Base-by-base conservation (phyloP, 2,113 vertebrate genomes). In the Pteruthius melanotis region DNA sequence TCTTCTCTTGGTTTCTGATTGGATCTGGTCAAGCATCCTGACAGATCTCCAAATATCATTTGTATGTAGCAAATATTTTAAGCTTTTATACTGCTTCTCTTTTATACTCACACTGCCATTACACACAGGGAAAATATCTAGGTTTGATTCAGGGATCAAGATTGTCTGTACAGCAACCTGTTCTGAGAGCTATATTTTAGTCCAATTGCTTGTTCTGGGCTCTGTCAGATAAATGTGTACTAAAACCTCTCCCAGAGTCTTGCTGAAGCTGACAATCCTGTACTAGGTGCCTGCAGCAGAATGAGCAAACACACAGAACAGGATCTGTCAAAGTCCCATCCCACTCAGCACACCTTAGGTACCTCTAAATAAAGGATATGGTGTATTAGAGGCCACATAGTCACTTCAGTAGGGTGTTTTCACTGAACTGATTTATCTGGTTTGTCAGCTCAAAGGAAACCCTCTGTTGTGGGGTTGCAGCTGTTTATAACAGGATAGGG, bases 351-450 rank as follows among this genome's bases (percentile, higher is more conserved):
- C 14, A 80, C 5, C 26, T 39, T 12, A 35, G 39, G 21, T 39
- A 42, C 10, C 21, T 72, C 45, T 56, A 7, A 66, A 49, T 40
- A 49, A 44, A 42, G 14, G 21, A 16, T 59, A 70, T 82, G 59
- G n/a, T 68, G 23, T 49, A 8, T 66, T 54, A 28, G 65, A 90
- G 37, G 30, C 45, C 27, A 14, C 6, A 3, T 3, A 33, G 50
- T 33, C 16, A 30, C 49, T 71, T 71, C 20, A 71, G 30, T 33
- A 11, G 6, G 24, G 27, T 23, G 5, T 15, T 84, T 77, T 65
- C 3, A 3, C 23, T 3, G 2, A 49, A 35, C 7, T 18, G 40
- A 16, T 59, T 3, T 10, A 27, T 44, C 23, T 0, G 0, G 6
- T 54, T 66, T 84, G 35, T 37, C 20, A 22, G 42, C 47, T 71